A percentile compares a stretch with the other conserved stretches of the same genome.
Conservation (phyloP, 2,113 vertebrate species). For the Tychaedon coryphoeus region DNA sequence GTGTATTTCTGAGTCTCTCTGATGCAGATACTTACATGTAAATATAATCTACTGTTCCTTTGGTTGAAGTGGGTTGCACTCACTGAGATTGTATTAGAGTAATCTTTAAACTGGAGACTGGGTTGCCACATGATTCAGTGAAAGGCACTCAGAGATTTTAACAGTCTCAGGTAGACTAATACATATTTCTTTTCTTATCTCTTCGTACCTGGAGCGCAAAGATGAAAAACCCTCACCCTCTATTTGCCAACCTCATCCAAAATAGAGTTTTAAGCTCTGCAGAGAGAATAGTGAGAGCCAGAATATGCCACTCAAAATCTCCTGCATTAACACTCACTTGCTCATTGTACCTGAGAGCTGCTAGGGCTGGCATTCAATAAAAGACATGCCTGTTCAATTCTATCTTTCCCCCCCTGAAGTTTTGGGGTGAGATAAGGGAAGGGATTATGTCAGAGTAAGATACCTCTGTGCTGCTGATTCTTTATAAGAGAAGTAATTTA, state of each 20-base stretch:
- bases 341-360: neutral
- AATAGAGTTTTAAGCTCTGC: neutral
- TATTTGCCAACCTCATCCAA: slow-evolving; percentile 11
- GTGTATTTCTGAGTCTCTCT: neutral
- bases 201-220: neutral
- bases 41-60: neutral
- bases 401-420: neutral
- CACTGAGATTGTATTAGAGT: neutral
- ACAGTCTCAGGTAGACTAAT: neutral
- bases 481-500: neutral
- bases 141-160: slow-evolving; percentile 33
- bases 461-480: neutral
- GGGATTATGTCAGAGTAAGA: neutral
- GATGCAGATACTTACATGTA: neutral
- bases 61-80: neutral
- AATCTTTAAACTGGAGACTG: neutral
- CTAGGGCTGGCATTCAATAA: neutral
- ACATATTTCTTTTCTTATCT: slow-evolving; percentile 33
- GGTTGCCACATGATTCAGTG: neutral
- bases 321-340: neutral
- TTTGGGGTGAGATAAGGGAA: neutral
- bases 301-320: neutral
- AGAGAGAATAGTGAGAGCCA: neutral
- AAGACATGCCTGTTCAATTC: neutral
- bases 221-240: slow-evolving; percentile 11